Evolutionary conservation across 2,797 vertebrate species (phyloP).

Genomic region (Brachymystax lenok): DNA sequence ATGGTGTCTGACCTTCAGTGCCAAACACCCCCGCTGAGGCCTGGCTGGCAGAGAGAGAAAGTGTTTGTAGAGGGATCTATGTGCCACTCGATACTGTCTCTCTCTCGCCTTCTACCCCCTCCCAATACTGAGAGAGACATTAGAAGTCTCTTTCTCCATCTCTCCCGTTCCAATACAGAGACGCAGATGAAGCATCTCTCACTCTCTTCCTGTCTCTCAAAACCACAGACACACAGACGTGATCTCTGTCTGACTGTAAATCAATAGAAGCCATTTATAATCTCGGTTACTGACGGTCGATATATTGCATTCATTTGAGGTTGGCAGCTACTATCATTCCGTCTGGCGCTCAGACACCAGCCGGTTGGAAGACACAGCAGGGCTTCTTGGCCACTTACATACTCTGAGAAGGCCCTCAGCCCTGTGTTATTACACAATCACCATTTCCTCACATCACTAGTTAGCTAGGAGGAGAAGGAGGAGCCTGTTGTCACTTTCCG

Average conservation of each 20-base stretch:
- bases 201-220: not conserved
- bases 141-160: not conserved
- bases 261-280: conserved; percentile 1
- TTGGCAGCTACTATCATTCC: not conserved
- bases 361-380: not conserved
- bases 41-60: not conserved
- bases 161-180: not conserved
- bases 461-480: not conserved
- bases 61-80: not conserved
- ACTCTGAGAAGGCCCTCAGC: not conserved
- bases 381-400: not conserved
- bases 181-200: not conserved
- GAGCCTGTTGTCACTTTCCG: too few relatives aligned
- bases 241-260: conserved; percentile 2
- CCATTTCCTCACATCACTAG: not conserved
- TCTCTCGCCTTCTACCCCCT: not conserved
- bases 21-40: not conserved
- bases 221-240: not conserved
- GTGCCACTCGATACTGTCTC: too few relatives aligned
- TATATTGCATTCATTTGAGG: conserved; percentile 2
- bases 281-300: not conserved
- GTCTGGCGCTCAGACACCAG: not conserved
- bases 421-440: not conserved
- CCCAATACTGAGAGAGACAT: not conserved
- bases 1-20: not conserved